Evolutionary conservation across 2,888 invertebrate genomes (phyloP).

Genomic region (Netelia melanura): DNA sequence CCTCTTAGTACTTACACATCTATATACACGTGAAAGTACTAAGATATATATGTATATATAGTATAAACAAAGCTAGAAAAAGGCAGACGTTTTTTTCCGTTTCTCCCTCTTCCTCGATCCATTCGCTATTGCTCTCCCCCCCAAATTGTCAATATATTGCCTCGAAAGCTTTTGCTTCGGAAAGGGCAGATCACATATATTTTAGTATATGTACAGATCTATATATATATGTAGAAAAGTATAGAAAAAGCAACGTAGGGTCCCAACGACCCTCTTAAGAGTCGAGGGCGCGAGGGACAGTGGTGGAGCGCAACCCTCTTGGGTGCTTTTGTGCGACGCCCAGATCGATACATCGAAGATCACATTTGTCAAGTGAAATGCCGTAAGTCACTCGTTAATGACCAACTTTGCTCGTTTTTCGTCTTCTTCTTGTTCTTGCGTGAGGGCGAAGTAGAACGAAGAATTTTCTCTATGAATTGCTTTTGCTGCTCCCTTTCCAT

Average conservation of each 20-base stretch:
- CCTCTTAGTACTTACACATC: not conserved
- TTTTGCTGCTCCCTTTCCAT: conserved; percentile 29
- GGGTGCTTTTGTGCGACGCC: not conserved
- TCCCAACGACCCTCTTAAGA: conserved; percentile 34
- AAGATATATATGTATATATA: not conserved
- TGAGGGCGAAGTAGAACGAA: conserved; percentile 25
- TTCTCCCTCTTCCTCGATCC: conserved; percentile 32
- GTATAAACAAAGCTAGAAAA: not conserved
- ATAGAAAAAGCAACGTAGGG: conserved; percentile 28
- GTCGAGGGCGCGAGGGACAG: not conserved
- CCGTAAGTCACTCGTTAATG: conserved; percentile 67
- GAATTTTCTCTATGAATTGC: conserved; percentile 52
- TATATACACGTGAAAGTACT: not conserved
- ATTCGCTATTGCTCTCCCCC: conserved; percentile 23
- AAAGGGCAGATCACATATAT: conserved; percentile 15
- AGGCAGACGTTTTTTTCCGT: not conserved
- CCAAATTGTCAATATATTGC: conserved; percentile 48
- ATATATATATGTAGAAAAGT: conserved; percentile 13
- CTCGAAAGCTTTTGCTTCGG: conserved; percentile 42
- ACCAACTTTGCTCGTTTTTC: conserved; percentile 37
- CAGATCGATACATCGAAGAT: conserved; percentile 66
- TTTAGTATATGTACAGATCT: conserved; percentile 14
- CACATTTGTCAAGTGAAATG: conserved; percentile 67
- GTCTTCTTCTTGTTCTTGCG: conserved; percentile 12
- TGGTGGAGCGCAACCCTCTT: conserved; percentile 15